phyloP scores from a whole-genome alignment of 2,113 vertebrate genomes.

The Charadrius vociferus region DNA sequence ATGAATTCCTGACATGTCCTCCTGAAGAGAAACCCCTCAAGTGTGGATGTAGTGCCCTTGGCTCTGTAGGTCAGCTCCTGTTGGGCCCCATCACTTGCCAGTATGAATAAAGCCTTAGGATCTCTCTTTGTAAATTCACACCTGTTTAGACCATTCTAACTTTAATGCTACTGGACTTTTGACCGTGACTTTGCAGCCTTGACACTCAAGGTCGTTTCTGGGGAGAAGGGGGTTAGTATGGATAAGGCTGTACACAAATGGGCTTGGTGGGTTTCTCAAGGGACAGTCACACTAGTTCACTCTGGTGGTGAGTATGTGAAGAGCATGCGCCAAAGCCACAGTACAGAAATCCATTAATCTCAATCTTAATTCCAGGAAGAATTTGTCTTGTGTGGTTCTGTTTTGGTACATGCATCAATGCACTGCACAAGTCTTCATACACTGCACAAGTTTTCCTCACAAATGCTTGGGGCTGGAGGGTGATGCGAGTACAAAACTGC shows the following conservation, averaged over 20 bases:
- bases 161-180: background rate
- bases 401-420: background rate
- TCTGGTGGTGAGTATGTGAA: background rate
- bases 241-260: background rate
- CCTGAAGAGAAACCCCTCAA: background rate
- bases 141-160: background rate
- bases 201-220: background rate
- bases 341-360: background rate
- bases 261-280: background rate
- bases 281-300: background rate
- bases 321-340: background rate
- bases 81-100: background rate
- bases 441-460: background rate
- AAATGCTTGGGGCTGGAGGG: background rate
- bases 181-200: background rate
- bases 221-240: background rate
- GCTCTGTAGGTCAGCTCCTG: background rate
- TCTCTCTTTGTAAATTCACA: background rate
- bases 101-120: background rate
- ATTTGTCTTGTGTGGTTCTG: background rate
- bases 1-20: background rate
- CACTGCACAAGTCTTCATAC: background rate
- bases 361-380: background rate
- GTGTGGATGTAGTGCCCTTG: background rate
- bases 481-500: background rate